Conservation (phyloP, 2,113 vertebrate genomes). For the Salvelinus namaycush region DNA sequence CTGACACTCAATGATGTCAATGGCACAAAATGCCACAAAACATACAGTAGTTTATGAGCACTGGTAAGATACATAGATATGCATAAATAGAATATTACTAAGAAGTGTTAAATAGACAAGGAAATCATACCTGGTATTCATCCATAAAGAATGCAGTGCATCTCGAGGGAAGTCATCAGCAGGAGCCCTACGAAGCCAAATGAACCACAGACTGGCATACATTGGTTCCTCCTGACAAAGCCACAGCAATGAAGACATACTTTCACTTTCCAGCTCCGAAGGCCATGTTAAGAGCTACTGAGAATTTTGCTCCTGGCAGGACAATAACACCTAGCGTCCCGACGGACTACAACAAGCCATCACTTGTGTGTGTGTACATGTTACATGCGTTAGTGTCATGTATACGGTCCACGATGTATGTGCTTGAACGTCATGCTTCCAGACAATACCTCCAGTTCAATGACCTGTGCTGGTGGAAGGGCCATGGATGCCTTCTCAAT, state of each 20-base stretch:
- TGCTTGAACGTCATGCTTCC: conserved; percentile 1
- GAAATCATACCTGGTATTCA: neutral
- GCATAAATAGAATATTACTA: neutral
- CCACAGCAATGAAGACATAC: conserved; percentile 54
- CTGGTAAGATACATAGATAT: neutral
- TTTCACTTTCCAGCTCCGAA: conserved; percentile 31
- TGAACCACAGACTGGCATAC: conserved; percentile 31
- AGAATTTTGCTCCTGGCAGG: neutral
- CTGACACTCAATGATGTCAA: neutral
- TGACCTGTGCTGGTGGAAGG: conserved; percentile 3
- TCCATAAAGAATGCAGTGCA: conserved; percentile 24
- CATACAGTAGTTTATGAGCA: neutral
- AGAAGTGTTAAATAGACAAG: neutral
- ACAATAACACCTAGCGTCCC: neutral
- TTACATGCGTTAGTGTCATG: neutral
- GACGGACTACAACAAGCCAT: neutral
- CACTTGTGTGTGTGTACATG: neutral
- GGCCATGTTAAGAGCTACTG: neutral
- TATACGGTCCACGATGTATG: too few species aligned
- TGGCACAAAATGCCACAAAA: neutral
- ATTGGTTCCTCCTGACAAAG: conserved; percentile 34
- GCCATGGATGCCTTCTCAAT: conserved; percentile 24
- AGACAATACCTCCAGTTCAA: conserved; percentile 32
- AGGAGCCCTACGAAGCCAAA: conserved; percentile 17
- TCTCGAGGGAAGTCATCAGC: conserved; percentile 12